Evolutionary conservation across 2,888 invertebrate species (phyloP).

Genomic region (Siphlonurus alternatus): DNA sequence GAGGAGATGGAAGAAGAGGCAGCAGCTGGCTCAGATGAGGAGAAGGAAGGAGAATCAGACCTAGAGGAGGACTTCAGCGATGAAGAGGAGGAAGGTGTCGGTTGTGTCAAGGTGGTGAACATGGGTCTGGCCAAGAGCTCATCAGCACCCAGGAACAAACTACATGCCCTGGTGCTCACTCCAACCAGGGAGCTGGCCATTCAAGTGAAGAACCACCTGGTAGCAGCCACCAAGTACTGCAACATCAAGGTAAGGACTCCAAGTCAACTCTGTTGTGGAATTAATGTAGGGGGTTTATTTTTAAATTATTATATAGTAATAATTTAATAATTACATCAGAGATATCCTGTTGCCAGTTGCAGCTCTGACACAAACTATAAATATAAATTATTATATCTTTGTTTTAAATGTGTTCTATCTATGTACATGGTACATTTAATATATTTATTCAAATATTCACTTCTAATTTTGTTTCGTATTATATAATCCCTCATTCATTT

Average conservation of each 20-base stretch:
- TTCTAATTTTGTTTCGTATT: no score
- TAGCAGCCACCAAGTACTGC: constrained; percentile 62
- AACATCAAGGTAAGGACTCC: constrained; percentile 36
- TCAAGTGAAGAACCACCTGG: constrained; percentile 78
- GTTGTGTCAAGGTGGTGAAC: constrained; percentile 38
- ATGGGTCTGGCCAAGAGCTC: constrained; percentile 14
- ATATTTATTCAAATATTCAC: constrained; percentile 37
- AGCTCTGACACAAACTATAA: no score
- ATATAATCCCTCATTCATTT: no score
- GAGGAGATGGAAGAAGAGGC: constrained; percentile 12
- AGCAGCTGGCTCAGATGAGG: constrained; percentile 10
- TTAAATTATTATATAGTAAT: no score
- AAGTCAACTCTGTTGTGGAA: constrained; percentile 4
- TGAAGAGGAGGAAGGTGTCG: constrained; percentile 21
- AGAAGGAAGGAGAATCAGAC: constrained; percentile 10
- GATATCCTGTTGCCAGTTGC: no score
- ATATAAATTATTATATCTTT: background rate
- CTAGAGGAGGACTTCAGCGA: constrained; percentile 11
- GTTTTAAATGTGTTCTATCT: background rate
- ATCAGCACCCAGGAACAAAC: constrained; percentile 25
- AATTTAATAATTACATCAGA: no score
- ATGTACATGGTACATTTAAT: background rate
- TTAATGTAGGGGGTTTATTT: no score
- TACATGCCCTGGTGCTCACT: constrained; percentile 77
- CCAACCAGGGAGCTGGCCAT: constrained; percentile 94